These are phyloP conservation scores for Leucophora obtusa DNA, from an alignment of 2,888 invertebrate species.

Conservation along the genomic window DNA sequence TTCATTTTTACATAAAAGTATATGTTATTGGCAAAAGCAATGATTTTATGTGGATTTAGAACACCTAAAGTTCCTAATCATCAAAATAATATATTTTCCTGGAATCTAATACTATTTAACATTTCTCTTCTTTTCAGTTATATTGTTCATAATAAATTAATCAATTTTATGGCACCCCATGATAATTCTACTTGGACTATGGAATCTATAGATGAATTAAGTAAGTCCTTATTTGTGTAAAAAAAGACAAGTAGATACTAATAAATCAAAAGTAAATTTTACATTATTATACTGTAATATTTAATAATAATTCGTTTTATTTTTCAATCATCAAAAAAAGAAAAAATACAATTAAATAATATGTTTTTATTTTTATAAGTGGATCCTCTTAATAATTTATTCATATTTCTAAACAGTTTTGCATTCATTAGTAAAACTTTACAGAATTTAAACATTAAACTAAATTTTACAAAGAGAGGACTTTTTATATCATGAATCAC, in stretches of 20 bases:
- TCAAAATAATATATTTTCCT: too few species aligned
- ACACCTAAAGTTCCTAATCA: too few species aligned
- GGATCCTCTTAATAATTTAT: constrained; percentile 2
- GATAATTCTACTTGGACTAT: constrained; percentile 85
- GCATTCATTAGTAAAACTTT: constrained; percentile 7
- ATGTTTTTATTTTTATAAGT: constrained; percentile 20
- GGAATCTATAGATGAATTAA: constrained; percentile 88
- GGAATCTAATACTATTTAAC: too few species aligned
- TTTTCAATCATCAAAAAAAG: constrained; percentile 21
- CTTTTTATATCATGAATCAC: background rate
- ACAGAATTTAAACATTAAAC: constrained; percentile 24
- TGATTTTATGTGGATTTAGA: too few species aligned
- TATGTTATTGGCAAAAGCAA: too few species aligned
- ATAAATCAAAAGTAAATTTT: constrained; percentile 3
- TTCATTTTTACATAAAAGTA: too few species aligned
- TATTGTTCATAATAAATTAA: constrained; percentile 89
- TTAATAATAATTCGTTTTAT: constrained; percentile 57
- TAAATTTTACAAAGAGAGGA: constrained; percentile 4
- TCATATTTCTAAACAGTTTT: constrained; percentile 3
- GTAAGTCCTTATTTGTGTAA: constrained; percentile 86
- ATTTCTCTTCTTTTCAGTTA: constrained; percentile 78
- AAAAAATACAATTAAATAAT: constrained; percentile 23
- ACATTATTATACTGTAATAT: constrained; percentile 3
- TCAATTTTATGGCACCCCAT: constrained; percentile 94
- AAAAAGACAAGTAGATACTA: background rate